Evolutionary conservation across 2,888 invertebrate species (phyloP).

Genomic region (Mamestra brassicae): DNA sequence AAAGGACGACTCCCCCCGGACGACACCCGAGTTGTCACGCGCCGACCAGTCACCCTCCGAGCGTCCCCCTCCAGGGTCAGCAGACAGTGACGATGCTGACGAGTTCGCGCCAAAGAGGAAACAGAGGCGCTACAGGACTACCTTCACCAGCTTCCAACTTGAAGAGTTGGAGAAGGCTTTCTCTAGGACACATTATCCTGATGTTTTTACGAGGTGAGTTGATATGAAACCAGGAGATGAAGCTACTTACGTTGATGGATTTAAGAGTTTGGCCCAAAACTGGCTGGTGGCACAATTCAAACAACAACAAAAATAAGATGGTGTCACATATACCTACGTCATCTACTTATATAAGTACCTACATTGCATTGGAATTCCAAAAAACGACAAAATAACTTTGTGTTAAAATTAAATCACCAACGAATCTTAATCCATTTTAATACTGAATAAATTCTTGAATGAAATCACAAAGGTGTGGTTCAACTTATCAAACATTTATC

Average conservation of each 20-base stretch:
- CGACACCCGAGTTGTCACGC: slow-evolving; percentile 84
- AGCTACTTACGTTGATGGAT: too few relatives aligned
- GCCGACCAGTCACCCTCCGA: slow-evolving; percentile 87
- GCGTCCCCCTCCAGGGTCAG: slow-evolving; percentile 90
- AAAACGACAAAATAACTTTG: background rate
- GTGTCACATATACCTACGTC: background rate
- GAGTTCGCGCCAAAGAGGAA: slow-evolving; percentile 97
- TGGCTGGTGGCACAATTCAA: background rate
- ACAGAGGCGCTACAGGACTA: slow-evolving; percentile 97
- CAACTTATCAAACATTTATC: slow-evolving; percentile 27
- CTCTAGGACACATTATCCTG: slow-evolving; percentile 99
- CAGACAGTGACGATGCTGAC: slow-evolving; percentile 93
- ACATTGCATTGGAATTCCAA: background rate
- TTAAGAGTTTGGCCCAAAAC: background rate
- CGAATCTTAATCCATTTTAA: slow-evolving; percentile 16
- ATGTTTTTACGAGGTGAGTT: slow-evolving; percentile 97
- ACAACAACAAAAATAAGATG: background rate
- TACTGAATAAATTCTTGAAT: slow-evolving; percentile 27
- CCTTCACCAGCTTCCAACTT: slow-evolving; percentile 98
- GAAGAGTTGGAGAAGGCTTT: slow-evolving; percentile 99
- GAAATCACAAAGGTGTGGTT: slow-evolving; percentile 29
- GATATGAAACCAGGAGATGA: background rate
- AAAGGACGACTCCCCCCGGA: slow-evolving; percentile 86
- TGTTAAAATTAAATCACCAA: slow-evolving; percentile 8
- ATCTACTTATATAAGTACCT: background rate